Evolutionary conservation across 1,140 invertebrate genomes (phyloP).

Genomic region (Augochlora pura): DNA sequence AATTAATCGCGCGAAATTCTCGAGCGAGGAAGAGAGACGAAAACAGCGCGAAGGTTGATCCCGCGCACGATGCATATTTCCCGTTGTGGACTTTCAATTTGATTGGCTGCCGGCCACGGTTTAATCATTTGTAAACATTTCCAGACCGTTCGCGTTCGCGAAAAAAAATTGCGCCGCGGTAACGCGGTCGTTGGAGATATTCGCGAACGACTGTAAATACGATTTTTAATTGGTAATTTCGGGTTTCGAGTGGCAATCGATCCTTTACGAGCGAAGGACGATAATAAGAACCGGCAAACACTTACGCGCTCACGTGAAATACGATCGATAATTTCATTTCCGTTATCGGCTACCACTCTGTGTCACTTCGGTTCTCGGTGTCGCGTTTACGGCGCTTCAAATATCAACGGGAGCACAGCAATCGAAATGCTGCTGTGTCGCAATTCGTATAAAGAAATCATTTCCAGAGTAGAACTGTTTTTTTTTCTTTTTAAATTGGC

Average conservation of each 20-base stretch:
- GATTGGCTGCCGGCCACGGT: not conserved
- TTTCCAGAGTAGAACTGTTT: no score
- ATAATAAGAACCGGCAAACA: not conserved
- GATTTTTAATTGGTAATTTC: constrained; percentile 4
- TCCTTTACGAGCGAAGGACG: not conserved
- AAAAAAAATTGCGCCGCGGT: not conserved
- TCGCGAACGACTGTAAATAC: constrained; percentile 2
- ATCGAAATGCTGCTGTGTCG: no score
- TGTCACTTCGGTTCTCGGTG: not conserved
- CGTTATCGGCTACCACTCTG: not conserved
- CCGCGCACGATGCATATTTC: not conserved
- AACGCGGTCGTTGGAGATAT: not conserved
- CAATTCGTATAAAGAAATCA: no score
- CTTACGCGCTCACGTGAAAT: not conserved
- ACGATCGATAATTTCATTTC: constrained; percentile 4
- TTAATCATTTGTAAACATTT: constrained; percentile 18
- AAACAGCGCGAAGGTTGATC: constrained; percentile 1
- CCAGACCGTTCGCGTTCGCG: not conserved
- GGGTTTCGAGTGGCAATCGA: not conserved
- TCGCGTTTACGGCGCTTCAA: not conserved
- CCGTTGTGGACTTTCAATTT: not conserved
- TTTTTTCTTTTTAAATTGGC: no score
- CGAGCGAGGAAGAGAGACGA: no score
- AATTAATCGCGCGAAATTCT: constrained; percentile 2
- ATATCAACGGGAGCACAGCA: not conserved